Conservation (phyloP, 2,888 invertebrate genomes). For the Cosmopolites sordidus region DNA sequence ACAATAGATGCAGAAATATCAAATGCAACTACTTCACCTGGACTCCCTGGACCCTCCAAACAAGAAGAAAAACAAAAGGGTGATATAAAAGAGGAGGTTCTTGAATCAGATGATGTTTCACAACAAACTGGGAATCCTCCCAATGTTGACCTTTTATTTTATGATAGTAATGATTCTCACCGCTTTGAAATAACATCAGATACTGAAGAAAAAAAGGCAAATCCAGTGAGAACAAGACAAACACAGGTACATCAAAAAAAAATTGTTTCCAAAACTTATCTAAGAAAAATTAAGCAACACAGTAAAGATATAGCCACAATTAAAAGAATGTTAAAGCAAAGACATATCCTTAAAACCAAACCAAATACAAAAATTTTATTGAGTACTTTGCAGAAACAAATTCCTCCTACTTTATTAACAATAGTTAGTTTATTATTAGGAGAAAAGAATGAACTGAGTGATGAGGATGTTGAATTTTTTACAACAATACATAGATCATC, state of each 20-base stretch:
- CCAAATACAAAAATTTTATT: slow-evolving; percentile 34
- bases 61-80: slow-evolving; percentile 6
- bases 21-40: slow-evolving; percentile 19
- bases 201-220: slow-evolving; percentile 5
- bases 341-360: slow-evolving; percentile 26
- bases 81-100: not conserved
- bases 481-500: slow-evolving; percentile 40
- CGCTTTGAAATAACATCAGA: slow-evolving; percentile 5
- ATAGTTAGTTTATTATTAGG: slow-evolving; percentile 39
- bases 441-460: slow-evolving; percentile 36
- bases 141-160: slow-evolving; percentile 10
- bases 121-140: slow-evolving; percentile 3
- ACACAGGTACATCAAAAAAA: slow-evolving; percentile 5
- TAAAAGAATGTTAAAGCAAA: slow-evolving; percentile 38
- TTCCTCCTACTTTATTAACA: slow-evolving; percentile 40
- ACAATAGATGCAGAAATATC: slow-evolving; percentile 14
- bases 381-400: slow-evolving; percentile 34
- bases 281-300: slow-evolving; percentile 41
- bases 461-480: slow-evolving; percentile 41
- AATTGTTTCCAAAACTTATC: slow-evolving; percentile 32
- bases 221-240: not conserved
- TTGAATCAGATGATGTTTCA: slow-evolving; percentile 2
- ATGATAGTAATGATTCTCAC: slow-evolving; percentile 3
- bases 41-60: slow-evolving; percentile 4
- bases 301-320: slow-evolving; percentile 42